Percentiles rank a stretch among this genome's conserved stretches.
These are phyloP conservation scores for Pangasius macronema DNA, from an alignment of 2,797 vertebrate species.

Conservation along the genomic window DNA sequence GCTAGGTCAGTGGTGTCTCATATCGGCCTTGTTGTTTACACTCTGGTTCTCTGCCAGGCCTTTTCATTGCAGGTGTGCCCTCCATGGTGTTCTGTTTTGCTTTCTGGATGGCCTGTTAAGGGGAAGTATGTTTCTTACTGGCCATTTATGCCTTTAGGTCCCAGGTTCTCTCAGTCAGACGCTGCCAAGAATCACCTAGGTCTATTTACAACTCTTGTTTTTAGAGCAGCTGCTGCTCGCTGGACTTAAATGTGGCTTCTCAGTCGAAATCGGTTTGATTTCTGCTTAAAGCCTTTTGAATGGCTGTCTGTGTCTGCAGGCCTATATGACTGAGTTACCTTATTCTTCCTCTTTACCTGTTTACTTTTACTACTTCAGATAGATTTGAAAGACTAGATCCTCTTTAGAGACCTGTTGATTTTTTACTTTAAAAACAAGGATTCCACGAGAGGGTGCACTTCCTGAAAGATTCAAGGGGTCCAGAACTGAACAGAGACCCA, in stretches of 20 bases:
- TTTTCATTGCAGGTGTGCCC: conserved; percentile 38
- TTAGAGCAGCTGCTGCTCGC: conserved; percentile 15
- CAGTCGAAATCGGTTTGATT: conserved; percentile 34
- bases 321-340: conserved; percentile 31
- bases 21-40: conserved; percentile 33
- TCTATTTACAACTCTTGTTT: conserved; percentile 40
- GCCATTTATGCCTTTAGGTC: conserved; percentile 31
- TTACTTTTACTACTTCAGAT: conserved; percentile 19
- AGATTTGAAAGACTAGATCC: not conserved
- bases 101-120: conserved; percentile 41
- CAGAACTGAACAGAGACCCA: not conserved
- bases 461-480: not conserved
- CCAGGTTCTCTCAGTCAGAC: not conserved
- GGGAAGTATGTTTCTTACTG: conserved; percentile 38
- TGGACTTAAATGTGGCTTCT: conserved; percentile 33
- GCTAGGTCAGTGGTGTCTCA: conserved; percentile 43
- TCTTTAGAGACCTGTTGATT: not conserved
- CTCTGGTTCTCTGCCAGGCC: conserved; percentile 21
- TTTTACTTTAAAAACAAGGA: not conserved
- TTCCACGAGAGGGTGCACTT: not conserved
- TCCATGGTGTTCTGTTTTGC: conserved; percentile 48
- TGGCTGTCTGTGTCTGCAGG: conserved; percentile 30
- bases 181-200: conserved; percentile 46
- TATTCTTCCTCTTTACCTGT: conserved; percentile 16
- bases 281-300: conserved; percentile 35